phyloP scores from a whole-genome alignment of 2,888 invertebrate genomes.

The Cosmorhoe ocellata region DNA sequence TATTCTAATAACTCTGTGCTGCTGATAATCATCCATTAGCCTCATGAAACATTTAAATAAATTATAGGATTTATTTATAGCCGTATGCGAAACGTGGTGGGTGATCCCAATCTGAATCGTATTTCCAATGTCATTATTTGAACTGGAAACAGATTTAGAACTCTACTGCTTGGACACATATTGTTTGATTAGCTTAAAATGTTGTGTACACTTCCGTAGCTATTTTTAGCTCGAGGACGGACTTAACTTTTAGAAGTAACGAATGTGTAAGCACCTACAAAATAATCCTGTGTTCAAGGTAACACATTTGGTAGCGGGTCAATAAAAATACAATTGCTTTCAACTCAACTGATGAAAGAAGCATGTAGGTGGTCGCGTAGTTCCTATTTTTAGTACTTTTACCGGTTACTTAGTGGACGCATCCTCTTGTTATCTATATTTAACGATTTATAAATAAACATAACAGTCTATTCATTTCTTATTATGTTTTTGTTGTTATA shows the following conservation, averaged over 20 bases:
- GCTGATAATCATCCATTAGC: slow-evolving; percentile 38
- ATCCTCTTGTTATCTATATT: slow-evolving; percentile 24
- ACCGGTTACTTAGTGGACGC: slow-evolving; percentile 26
- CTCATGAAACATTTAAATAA: slow-evolving; percentile 36
- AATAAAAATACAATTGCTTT: slow-evolving; percentile 27
- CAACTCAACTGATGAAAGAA: slow-evolving; percentile 25
- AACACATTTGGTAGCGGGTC: slow-evolving; percentile 32
- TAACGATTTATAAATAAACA: slow-evolving; percentile 16
- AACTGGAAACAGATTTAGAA: slow-evolving; percentile 19
- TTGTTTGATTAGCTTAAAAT: slow-evolving; percentile 59
- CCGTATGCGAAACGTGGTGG: slow-evolving; percentile 21
- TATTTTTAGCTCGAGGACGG: slow-evolving; percentile 56
- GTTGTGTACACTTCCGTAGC: slow-evolving; percentile 59
- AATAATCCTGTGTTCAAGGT: slow-evolving; percentile 27
- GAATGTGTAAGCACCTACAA: slow-evolving; percentile 25
- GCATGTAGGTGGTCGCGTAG: slow-evolving; percentile 25
- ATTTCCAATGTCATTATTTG: slow-evolving; percentile 14
- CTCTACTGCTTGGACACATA: slow-evolving; percentile 36
- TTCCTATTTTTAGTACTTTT: slow-evolving; percentile 35
- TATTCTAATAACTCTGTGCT: slow-evolving; percentile 35
- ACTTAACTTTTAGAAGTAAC: slow-evolving; percentile 42
- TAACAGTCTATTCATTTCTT: background rate
- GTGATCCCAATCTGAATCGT: slow-evolving; percentile 27
- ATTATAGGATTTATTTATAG: slow-evolving; percentile 33
- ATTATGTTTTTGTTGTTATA: no score